A percentile compares a stretch with the other conserved stretches of the same genome.
Evolutionary conservation across 2,797 vertebrate species (phyloP).

Genomic region (Ctenopoma kingsleyae): DNA sequence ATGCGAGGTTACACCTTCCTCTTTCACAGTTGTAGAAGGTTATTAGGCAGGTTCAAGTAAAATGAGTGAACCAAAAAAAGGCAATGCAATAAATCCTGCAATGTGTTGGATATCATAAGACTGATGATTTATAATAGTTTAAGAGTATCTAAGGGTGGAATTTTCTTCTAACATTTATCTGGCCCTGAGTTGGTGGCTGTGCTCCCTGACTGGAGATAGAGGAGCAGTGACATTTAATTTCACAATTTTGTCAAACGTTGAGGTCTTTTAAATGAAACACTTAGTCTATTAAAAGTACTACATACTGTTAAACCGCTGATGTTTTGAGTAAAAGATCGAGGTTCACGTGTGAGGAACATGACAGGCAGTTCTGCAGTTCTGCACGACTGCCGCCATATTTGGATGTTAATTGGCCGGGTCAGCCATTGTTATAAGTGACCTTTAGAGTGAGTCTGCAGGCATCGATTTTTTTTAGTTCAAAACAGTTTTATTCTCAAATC

Average conservation of each 20-base stretch:
- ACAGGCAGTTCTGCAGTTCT: constrained; percentile 21
- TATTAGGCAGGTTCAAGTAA: constrained; percentile 36
- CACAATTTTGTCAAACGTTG: constrained; percentile 33
- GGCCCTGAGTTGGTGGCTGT: constrained; percentile 26
- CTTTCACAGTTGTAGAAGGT: constrained; percentile 31
- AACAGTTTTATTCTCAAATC: not conserved
- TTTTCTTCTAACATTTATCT: constrained; percentile 28
- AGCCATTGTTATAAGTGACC: constrained; percentile 54
- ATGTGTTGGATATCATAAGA: constrained; percentile 22
- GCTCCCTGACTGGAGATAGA: constrained; percentile 28
- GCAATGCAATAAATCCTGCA: constrained; percentile 21
- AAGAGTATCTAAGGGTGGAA: constrained; percentile 24
- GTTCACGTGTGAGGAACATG: constrained; percentile 30
- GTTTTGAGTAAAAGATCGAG: constrained; percentile 18
- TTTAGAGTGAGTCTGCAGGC: constrained; percentile 35
- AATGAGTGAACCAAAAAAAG: constrained; percentile 36
- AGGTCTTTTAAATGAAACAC: constrained; percentile 38
- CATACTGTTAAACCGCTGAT: constrained; percentile 23
- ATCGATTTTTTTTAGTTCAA: not conserved
- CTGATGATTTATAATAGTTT: constrained; percentile 38
- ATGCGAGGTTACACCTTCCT: constrained; percentile 12
- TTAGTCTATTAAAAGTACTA: constrained; percentile 27
- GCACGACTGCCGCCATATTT: constrained; percentile 18
- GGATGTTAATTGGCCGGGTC: constrained; percentile 51
- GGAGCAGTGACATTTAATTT: constrained; percentile 56